These are phyloP conservation scores for Drosophila sordidapex DNA, from an alignment of 2,888 invertebrate genomes.

Conservation along the genomic window DNA sequence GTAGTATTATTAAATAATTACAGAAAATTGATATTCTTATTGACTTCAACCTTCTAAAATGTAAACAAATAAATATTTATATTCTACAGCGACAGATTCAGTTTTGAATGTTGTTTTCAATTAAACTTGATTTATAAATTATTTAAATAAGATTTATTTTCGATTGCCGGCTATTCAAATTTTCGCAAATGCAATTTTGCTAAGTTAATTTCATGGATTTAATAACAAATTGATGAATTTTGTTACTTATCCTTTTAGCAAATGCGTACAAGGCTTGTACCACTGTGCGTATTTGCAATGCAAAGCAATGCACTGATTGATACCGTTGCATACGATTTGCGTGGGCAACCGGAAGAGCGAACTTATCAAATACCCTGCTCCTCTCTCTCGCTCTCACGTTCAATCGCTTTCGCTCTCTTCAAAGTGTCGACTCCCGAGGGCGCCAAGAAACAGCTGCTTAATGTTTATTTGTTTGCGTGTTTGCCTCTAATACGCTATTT, in stretches of 20 bases:
- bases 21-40: not conserved
- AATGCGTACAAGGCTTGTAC: not conserved
- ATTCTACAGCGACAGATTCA: not conserved
- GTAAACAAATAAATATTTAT: not conserved
- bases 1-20: not conserved
- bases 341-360: constrained; percentile 52
- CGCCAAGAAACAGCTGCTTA: constrained; percentile 76
- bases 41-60: not conserved
- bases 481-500: constrained; percentile 40
- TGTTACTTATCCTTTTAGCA: not conserved
- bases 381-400: constrained; percentile 11
- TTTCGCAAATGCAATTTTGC: not conserved
- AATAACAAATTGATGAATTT: not conserved
- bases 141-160: not conserved
- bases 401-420: constrained; percentile 16
- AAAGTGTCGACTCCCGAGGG: constrained; percentile 24
- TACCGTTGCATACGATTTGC: constrained; percentile 34
- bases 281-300: constrained; percentile 48
- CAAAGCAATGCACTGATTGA: constrained; percentile 49
- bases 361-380: constrained; percentile 23
- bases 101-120: not conserved
- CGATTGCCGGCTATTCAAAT: not conserved
- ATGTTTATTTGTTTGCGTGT: constrained; percentile 78
- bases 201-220: not conserved
- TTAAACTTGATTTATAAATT: not conserved